Evolutionary conservation across 2,888 invertebrate genomes (phyloP).

Genomic region (Aethes cnicana): DNA sequence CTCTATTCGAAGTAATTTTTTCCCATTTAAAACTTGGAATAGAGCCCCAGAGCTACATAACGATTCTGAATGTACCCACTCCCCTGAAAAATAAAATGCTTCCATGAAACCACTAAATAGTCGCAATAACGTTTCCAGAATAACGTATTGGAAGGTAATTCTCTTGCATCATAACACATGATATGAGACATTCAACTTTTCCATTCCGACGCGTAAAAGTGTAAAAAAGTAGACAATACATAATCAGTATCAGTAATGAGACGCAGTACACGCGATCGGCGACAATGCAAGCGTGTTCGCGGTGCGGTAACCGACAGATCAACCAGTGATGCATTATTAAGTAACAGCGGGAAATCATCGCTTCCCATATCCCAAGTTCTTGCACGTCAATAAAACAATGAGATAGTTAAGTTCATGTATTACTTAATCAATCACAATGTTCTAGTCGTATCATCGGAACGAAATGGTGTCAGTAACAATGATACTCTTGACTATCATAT

Average conservation of each 20-base stretch:
- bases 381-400: constrained; percentile 10
- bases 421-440: constrained; percentile 28
- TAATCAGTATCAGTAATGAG: constrained; percentile 61
- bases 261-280: constrained; percentile 54
- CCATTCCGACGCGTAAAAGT: constrained; percentile 64
- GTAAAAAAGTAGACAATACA: constrained; percentile 68
- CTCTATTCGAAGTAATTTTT: no score
- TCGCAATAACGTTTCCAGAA: constrained; percentile 42
- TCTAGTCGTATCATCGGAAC: constrained; percentile 5
- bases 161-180: constrained; percentile 58
- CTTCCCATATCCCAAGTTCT: constrained; percentile 31
- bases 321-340: constrained; percentile 4
- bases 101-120: constrained; percentile 5
- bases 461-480: constrained; percentile 2
- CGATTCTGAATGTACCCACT: no score
- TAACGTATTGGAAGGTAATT: constrained; percentile 42
- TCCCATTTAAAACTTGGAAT: no score
- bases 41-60: no score
- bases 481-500: constrained; percentile 1
- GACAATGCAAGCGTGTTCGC: constrained; percentile 37
- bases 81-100: no score
- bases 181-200: constrained; percentile 72
- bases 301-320: constrained; percentile 19
- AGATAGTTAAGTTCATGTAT: constrained; percentile 16
- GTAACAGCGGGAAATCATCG: constrained; percentile 29